These are phyloP conservation scores for Calypte anna DNA, from an alignment of 2,113 vertebrate species.

Conservation along the genomic window DNA sequence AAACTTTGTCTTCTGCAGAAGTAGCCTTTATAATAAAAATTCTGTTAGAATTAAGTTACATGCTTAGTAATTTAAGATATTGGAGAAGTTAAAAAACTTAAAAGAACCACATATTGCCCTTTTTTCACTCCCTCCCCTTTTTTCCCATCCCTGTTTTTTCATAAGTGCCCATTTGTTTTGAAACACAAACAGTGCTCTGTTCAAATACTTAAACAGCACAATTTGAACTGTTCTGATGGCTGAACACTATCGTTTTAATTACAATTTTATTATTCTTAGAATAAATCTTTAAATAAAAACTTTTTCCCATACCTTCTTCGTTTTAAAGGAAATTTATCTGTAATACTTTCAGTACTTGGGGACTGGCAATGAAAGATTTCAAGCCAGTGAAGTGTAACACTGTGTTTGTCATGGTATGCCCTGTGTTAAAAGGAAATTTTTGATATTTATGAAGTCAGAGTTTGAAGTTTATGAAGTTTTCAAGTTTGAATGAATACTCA, in stretches of 20 bases:
- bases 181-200: background rate
- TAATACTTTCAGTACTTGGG: background rate
- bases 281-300: no score
- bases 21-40: constrained; percentile 22
- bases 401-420: background rate
- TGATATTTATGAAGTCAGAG: background rate
- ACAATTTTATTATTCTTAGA: background rate
- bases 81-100: background rate
- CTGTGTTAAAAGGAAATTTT: background rate
- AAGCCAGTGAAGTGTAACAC: background rate
- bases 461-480: background rate
- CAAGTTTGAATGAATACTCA: background rate
- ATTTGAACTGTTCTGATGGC: background rate
- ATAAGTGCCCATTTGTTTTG: background rate
- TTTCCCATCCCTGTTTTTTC: accelerated
- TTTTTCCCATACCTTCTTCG: background rate
- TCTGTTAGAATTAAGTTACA: background rate
- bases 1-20: background rate
- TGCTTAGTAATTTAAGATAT: constrained; percentile 26
- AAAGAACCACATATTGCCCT: background rate
- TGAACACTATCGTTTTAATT: background rate
- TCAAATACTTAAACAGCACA: background rate
- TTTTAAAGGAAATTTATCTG: background rate
- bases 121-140: background rate
- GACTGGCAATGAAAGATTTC: background rate